Base-by-base conservation (phyloP, 2,113 vertebrate species). In the Hiodon alosoides region DNA sequence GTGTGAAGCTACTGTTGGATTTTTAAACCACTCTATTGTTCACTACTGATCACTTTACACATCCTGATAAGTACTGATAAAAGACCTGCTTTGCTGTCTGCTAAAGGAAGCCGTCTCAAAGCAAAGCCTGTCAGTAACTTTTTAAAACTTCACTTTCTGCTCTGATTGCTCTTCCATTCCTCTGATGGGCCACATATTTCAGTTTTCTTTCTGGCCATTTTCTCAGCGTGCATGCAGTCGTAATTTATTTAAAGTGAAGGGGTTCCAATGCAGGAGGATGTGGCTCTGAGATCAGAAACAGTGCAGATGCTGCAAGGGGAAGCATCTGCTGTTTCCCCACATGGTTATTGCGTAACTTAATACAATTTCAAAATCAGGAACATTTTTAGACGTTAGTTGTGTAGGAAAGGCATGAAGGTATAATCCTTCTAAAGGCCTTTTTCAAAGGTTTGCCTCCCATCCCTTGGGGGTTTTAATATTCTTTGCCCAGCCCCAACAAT, bases 251-350 rank as follows among this genome's bases (percentile, higher is more conserved):
- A 55, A 70, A 70, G 31, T 9, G 10, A 1, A 31, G 13, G 2
- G 1, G 51, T 69, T 69, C 14, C 9, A 52, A 52, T 69, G 67
- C 10, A 53, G 67, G 68, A 70, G 51, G 52, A 70, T 31, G n/a
- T 31, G 16, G 16, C 51, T 16, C 51, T 16, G 67, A n/a, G 68
- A 70, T 55, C 17, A 17, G 9, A 70, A 31, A 31, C 51, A 50
- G 7, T 52, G 7, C n/a, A 5, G 51, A 55, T 69, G 48, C 11
- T 55, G 31, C 52, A 3, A 16, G n/a, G 68, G 68, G 68, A 17
- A 53, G 53, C 69, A 71, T 71, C 3, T 46, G 69, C 17, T 11
- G 16, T 5, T 58, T 31, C 50, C 51, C 4, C n/a, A 16, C 52
- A 31, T 57, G 53, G 48, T 17, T 52, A 31, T 17, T 55, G 54